Conservation (phyloP, 2,797 vertebrate genomes). For the Hoplostethus mediterraneus region DNA sequence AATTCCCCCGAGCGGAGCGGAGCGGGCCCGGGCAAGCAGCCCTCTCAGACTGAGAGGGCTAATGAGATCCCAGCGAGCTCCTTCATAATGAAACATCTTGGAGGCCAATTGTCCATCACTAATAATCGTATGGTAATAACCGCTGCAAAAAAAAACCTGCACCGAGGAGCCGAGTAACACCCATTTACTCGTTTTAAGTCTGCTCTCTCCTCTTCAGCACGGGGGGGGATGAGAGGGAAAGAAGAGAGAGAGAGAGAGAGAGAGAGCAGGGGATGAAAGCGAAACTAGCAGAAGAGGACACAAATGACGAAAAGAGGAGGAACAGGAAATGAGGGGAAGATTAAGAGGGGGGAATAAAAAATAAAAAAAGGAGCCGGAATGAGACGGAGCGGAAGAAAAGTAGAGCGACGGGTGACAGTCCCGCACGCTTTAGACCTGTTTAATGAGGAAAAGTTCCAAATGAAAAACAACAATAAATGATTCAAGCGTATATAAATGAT, state of each 20-base stretch:
- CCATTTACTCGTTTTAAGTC: slow-evolving; percentile 65
- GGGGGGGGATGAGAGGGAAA: too few relatives aligned
- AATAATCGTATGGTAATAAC: slow-evolving; percentile 86
- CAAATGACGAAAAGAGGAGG: slow-evolving; percentile 38
- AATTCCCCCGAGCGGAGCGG: slow-evolving; percentile 73
- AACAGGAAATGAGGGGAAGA: slow-evolving; percentile 10
- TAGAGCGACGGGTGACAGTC: neutral
- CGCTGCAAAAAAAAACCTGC: slow-evolving; percentile 56
- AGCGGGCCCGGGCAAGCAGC: slow-evolving; percentile 68
- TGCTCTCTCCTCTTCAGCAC: slow-evolving; percentile 21
- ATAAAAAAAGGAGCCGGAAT: slow-evolving; percentile 42
- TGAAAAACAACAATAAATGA: slow-evolving; percentile 3
- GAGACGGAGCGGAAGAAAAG: slow-evolving; percentile 8
- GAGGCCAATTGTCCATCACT: slow-evolving; percentile 86
- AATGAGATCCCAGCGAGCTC: slow-evolving; percentile 84
- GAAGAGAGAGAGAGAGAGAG: slow-evolving; percentile 9
- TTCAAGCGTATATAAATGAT: slow-evolving; percentile 45
- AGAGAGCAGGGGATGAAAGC: slow-evolving; percentile 42
- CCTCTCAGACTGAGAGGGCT: slow-evolving; percentile 69
- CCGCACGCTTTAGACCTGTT: slow-evolving; percentile 23
- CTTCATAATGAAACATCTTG: slow-evolving; percentile 84
- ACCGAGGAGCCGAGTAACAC: slow-evolving; percentile 57
- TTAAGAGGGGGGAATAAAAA: slow-evolving; percentile 26
- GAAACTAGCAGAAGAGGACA: slow-evolving; percentile 33
- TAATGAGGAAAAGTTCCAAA: slow-evolving; percentile 44